phyloP scores from a whole-genome alignment of 2,113 vertebrate species.

The Hyaena hyaena region DNA sequence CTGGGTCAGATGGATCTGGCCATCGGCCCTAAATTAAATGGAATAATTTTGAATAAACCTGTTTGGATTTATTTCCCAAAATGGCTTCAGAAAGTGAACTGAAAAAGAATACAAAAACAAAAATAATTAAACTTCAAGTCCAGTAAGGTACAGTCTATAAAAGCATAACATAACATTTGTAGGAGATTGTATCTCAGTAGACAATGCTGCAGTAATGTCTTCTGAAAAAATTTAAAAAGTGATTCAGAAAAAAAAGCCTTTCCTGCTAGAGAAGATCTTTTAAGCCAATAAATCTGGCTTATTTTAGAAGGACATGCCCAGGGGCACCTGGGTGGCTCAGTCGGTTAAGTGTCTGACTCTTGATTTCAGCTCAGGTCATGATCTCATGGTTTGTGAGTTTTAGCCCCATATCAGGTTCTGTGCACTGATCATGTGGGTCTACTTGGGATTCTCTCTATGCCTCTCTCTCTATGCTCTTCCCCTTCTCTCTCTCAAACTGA shows the following conservation, averaged over 20 bases:
- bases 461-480: too few relatives aligned
- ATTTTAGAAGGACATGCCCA: not conserved
- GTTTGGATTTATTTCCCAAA: not conserved
- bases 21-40: not conserved
- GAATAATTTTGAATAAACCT: constrained; percentile 30
- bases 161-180: not conserved
- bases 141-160: not conserved
- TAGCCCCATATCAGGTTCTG: too few relatives aligned
- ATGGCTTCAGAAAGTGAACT: constrained; percentile 24
- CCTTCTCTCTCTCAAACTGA: too few relatives aligned
- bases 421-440: too few relatives aligned
- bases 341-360: too few relatives aligned
- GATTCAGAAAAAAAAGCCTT: not conserved
- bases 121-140: constrained; percentile 1
- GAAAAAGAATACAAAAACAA: constrained; percentile 10
- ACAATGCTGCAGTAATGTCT: not conserved
- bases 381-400: too few relatives aligned
- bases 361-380: too few relatives aligned
- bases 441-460: too few relatives aligned
- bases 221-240: not conserved
- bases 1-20: not conserved
- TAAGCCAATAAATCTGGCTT: not conserved
- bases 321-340: too few relatives aligned
- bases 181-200: not conserved
- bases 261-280: not conserved